Evolutionary conservation across 2,797 vertebrate genomes (phyloP), one percentile per base, ranked within the genome.

Genomic region (Vultur gryphus): DNA sequence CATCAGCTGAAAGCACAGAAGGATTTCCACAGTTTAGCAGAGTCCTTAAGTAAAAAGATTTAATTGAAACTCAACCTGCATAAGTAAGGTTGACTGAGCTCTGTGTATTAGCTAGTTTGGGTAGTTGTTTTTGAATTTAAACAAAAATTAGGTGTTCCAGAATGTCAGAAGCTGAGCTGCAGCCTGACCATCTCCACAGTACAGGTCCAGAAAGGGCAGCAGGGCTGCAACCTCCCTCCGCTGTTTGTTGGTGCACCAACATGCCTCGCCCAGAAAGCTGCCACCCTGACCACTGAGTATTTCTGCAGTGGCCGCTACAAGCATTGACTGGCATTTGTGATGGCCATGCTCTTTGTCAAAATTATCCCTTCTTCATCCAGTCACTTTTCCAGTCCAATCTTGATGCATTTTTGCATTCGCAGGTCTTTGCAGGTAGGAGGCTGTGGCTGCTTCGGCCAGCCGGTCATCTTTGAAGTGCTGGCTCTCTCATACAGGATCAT

Each of bases 171-270:
- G 29, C 29, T 6, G 10, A 66, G 26, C 67, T 61, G 20, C 41
- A 52, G 17, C 14, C 26, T 39, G 28, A 6, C 33, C 15, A 26
- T 51, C 29, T 72, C 29, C 51, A 31, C 26, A 31, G 17, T 13
- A 16, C 9, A 31, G 33, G 14, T 46, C 5, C 14, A 49, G 71
- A 44, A 55, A 65, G 33, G 10, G 20, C 54, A 87, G 71, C 15
- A 41, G 41, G 44, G 6, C 46, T 83, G 46, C 54, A 65, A 3
- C 21, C 12, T 61, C n/a, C 7, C 1, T 1, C 8, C 0, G 2
- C 46, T 46, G 25, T 55, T 20, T 55, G 16, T 31, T 49, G 25
- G 6, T 54, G 23, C 28, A 28, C 6, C 21, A 43, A 3, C 9
- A 13, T 3, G 2, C 46, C 54, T 79, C 4, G 16, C 10, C 10